phyloP scores from a whole-genome alignment of 1,140 invertebrate genomes.

The Habropoda laboriosa region DNA sequence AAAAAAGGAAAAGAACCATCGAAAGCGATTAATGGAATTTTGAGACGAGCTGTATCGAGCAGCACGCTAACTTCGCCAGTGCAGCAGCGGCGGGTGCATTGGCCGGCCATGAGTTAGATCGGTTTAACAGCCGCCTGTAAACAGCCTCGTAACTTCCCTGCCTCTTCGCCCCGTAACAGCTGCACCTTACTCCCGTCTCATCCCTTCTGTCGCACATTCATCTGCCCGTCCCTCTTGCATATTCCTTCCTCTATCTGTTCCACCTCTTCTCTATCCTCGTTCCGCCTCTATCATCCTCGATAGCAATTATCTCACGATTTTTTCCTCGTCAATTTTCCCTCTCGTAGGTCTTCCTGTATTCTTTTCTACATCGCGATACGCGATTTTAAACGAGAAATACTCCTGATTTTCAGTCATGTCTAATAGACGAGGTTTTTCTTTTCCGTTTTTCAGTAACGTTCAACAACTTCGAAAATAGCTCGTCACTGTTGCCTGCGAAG shows the following conservation, averaged over 20 bases:
- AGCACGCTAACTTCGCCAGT: conserved; percentile 16
- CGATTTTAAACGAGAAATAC: no score
- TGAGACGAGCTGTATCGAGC: conserved; percentile 23
- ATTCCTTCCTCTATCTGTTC: conserved; percentile 31
- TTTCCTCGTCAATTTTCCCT: no score
- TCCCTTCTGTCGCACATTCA: conserved; percentile 28
- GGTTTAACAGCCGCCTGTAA: conserved; percentile 74
- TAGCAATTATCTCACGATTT: not conserved
- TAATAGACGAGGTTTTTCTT: no score
- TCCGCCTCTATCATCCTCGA: not conserved
- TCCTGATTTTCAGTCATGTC: no score
- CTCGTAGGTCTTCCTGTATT: no score
- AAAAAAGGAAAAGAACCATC: not conserved
- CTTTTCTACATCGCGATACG: no score
- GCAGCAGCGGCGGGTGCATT: conserved; percentile 70
- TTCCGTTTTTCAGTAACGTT: no score
- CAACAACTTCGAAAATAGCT: no score
- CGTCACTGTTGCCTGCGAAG: no score
- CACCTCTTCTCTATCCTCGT: not conserved
- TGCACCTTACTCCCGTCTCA: not conserved
- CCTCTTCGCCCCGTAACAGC: not conserved
- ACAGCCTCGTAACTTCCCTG: conserved; percentile 76
- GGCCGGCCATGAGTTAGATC: conserved; percentile 78
- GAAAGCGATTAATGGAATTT: not conserved
- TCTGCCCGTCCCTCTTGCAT: conserved; percentile 28